Base-by-base conservation (phyloP, 2,113 vertebrate genomes). In the Aix galericulata region DNA sequence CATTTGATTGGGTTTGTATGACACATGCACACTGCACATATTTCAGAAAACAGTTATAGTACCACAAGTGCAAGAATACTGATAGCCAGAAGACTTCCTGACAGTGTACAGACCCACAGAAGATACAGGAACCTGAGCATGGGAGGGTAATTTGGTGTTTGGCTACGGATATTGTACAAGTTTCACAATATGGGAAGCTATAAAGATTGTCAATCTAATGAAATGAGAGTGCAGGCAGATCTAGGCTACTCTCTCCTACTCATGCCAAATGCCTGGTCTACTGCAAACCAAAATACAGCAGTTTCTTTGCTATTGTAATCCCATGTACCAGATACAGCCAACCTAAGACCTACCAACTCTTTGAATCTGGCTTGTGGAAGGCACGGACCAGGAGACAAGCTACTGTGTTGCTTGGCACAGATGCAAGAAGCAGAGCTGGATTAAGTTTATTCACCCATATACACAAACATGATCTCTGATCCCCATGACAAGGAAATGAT, bases 111-210 rank as follows among this genome's bases (percentile, higher is more conserved):
- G 15, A 13, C 62, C 34, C 8, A 7, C 1, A 40, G 48, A 38
- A 69, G 13, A 31, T 13, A 55, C 0, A 1, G 62, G 16, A 82
- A 2, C 48, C 68, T 64, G 68, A 72, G 46, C 6, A 12, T 0
- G 29, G n/a, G 17, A 83, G 29, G 20, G 17, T 42, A 1, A 2
- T 84, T 58, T 73, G 40, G 13, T 34, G 34, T 52, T 40, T 78
- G 86, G 21, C 27, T 31, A 11, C 3, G 25, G 20, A 32, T 25
- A 6, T 14, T 40, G 21, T 44, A 29, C 21, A 59, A 40, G 21
- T 22, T 25, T 58, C 58, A 59, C 22, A 13, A 22, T 48, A 16
- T 36, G 13, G 7, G 29, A 23, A 68, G 36, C 34, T 31, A 20
- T 21, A 21, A n/a, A 31, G 11, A 32, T 15, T 58, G 29, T 58